Conservation (phyloP, 2,888 invertebrate genomes). For the Sisyra terminalis region DNA sequence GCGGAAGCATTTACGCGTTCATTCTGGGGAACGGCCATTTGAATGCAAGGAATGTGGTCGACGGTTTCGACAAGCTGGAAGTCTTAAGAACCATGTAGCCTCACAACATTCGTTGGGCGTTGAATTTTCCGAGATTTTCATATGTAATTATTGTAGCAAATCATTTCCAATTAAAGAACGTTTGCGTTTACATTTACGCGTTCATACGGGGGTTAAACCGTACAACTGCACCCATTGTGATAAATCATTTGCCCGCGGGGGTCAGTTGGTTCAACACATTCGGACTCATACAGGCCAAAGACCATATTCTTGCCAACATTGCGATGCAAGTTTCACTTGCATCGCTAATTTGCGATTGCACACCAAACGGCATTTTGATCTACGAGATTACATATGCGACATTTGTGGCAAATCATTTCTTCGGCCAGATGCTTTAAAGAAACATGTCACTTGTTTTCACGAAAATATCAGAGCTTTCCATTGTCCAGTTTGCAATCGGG, state of each 20-base stretch:
- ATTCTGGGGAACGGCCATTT: conserved; percentile 45
- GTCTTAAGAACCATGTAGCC: conserved; percentile 44
- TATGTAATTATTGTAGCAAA: conserved; percentile 59
- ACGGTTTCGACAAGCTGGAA: conserved; percentile 44
- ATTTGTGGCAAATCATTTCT: conserved; percentile 66
- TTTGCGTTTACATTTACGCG: conserved; percentile 51
- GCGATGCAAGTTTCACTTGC: conserved; percentile 52
- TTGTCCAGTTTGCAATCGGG: conserved; percentile 66
- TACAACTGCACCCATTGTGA: conserved; percentile 44
- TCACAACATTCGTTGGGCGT: conserved; percentile 32
- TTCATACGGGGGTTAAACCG: conserved; percentile 55
- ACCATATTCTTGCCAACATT: conserved; percentile 52
- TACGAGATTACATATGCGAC: conserved; percentile 61
- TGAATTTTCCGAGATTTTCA: conserved; percentile 30
- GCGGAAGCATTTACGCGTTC: conserved; percentile 46
- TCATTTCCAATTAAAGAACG: conserved; percentile 62
- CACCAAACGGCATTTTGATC: conserved; percentile 52
- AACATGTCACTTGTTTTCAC: conserved; percentile 62
- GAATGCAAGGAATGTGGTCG: conserved; percentile 43
- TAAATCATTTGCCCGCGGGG: conserved; percentile 53
- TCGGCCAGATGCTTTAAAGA: conserved; percentile 53
- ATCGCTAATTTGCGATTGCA: conserved; percentile 44
- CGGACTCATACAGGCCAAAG: conserved; percentile 57
- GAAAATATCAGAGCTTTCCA: conserved; percentile 56
- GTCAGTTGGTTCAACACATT: conserved; percentile 58